Conservation (phyloP, 2,113 vertebrate species). For the Osmerus eperlanus region DNA sequence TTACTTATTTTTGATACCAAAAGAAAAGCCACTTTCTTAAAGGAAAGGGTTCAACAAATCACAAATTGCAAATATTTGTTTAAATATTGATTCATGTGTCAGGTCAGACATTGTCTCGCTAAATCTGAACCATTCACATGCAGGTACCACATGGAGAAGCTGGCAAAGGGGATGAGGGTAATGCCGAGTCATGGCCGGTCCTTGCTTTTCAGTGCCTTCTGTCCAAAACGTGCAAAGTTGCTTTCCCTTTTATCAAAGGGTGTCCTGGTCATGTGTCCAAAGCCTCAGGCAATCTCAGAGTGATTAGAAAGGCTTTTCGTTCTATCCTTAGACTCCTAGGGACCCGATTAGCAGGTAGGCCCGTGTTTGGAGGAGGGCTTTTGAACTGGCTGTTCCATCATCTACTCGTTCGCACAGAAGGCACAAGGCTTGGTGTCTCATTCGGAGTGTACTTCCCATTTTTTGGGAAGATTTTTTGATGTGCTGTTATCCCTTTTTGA, state of each 20-base stretch:
- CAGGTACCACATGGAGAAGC: too few species aligned
- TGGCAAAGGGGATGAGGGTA: not conserved
- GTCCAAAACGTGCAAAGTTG: slow-evolving; percentile 47
- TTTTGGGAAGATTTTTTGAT: slow-evolving; percentile 5
- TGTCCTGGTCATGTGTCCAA: slow-evolving; percentile 67
- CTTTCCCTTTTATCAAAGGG: slow-evolving; percentile 55
- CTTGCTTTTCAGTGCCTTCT: slow-evolving; percentile 23
- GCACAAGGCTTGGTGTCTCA: slow-evolving; percentile 11
- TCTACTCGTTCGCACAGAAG: slow-evolving; percentile 18
- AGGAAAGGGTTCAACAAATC: not conserved
- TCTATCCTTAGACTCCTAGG: slow-evolving; percentile 82
- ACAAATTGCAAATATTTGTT: not conserved
- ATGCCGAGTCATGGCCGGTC: slow-evolving; percentile 30
- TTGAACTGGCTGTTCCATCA: slow-evolving; percentile 38
- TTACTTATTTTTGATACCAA: not conserved
- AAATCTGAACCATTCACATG: too few species aligned
- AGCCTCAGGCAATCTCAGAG: slow-evolving; percentile 70
- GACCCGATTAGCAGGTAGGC: slow-evolving; percentile 72
- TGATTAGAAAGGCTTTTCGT: slow-evolving; percentile 83
- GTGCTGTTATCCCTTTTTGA: too few species aligned
- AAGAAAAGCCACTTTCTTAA: not conserved
- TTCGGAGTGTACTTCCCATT: slow-evolving; percentile 20
- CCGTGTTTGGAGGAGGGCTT: slow-evolving; percentile 42
- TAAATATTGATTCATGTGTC: too few species aligned
- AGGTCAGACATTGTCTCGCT: too few species aligned